phyloP scores from a whole-genome alignment of 1,140 invertebrate species.

The Euura saliciscinereae region DNA sequence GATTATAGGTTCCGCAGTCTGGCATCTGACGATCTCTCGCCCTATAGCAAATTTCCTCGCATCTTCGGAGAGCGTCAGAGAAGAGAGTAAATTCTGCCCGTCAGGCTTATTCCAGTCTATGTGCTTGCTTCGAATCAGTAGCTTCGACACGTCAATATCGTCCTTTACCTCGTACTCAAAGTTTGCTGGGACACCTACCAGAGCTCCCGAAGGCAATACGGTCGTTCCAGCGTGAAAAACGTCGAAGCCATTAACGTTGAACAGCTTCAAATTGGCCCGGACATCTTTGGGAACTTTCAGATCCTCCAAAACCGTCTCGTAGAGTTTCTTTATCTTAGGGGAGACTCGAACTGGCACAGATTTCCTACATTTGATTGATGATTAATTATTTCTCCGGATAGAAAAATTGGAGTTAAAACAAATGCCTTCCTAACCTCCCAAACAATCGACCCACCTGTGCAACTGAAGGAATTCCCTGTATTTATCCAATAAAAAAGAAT shows the following conservation, averaged over 20 bases:
- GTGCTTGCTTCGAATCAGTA: constrained; percentile 61
- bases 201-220: constrained; percentile 56
- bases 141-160: constrained; percentile 59
- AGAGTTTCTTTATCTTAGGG: constrained; percentile 44
- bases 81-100: constrained; percentile 66
- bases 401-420: constrained; percentile 7
- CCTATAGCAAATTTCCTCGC: constrained; percentile 81
- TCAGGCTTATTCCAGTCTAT: constrained; percentile 67
- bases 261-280: constrained; percentile 59
- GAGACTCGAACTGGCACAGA: constrained; percentile 45
- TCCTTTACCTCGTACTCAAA: constrained; percentile 59
- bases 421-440: not conserved
- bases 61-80: constrained; percentile 73
- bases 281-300: constrained; percentile 53
- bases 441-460: constrained; percentile 56
- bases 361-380: constrained; percentile 45
- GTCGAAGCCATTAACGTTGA: constrained; percentile 70
- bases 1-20: constrained; percentile 62
- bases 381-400: not conserved
- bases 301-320: constrained; percentile 61
- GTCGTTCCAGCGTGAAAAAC: constrained; percentile 61
- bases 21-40: constrained; percentile 68
- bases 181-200: constrained; percentile 70
- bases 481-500: constrained; percentile 60
- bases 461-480: constrained; percentile 60